Conservation (phyloP, 2,888 invertebrate genomes). For the Melanargia galathea region DNA sequence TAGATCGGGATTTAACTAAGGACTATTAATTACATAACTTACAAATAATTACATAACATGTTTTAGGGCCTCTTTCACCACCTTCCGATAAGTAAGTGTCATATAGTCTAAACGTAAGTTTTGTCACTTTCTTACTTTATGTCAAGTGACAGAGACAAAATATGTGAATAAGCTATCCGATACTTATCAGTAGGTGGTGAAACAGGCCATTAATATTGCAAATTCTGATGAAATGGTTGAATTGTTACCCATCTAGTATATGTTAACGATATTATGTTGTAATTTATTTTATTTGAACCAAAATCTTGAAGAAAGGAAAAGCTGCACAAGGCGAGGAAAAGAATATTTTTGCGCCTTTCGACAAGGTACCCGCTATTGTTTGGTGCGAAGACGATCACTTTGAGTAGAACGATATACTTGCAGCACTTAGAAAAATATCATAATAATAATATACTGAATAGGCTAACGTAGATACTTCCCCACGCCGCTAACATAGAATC, state of each 20-base stretch:
- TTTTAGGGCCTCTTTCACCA: too few species aligned
- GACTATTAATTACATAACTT: too few species aligned
- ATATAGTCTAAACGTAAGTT: too few species aligned
- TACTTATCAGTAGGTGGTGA: too few species aligned
- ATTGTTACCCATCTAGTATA: background rate
- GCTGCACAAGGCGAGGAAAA: slow-evolving; percentile 88
- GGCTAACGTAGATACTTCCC: background rate
- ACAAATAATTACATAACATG: too few species aligned
- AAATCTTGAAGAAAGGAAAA: slow-evolving; percentile 87
- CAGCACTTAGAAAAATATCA: background rate
- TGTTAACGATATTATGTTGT: slow-evolving; percentile 1
- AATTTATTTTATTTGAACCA: slow-evolving; percentile 39
- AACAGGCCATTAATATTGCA: background rate
- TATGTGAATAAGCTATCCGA: too few species aligned
- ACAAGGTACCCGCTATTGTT: slow-evolving; percentile 84
- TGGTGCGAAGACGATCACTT: slow-evolving; percentile 14
- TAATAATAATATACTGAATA: background rate
- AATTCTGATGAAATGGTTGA: background rate
- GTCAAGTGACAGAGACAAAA: too few species aligned
- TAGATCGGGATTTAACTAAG: too few species aligned
- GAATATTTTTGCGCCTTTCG: slow-evolving; percentile 89
- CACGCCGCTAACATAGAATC: background rate
- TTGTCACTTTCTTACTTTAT: too few species aligned
- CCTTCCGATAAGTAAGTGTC: too few species aligned
- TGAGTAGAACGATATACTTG: slow-evolving; percentile 5